These are phyloP conservation scores for Ctenosaura bakeri DNA, from an alignment of 2,797 vertebrate genomes.

Conservation along the genomic window DNA sequence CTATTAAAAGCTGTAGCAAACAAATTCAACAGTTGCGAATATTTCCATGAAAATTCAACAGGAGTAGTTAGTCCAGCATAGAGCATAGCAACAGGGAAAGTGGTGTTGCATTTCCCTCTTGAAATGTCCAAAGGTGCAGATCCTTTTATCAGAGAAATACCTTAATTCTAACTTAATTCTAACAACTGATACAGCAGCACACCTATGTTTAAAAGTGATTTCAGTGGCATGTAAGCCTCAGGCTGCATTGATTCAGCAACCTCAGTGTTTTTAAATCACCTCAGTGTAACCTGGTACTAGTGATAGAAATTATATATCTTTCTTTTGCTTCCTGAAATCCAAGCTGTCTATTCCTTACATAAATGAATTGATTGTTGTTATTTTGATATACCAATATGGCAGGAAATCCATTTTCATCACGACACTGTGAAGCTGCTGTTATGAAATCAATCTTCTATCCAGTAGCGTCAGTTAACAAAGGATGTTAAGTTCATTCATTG, in stretches of 20 bases:
- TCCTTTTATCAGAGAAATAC: not conserved
- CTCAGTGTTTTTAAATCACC: constrained; percentile 25
- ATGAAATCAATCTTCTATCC: constrained; percentile 49
- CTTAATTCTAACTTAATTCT: not conserved
- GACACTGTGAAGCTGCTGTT: constrained; percentile 48
- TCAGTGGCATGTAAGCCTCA: not conserved
- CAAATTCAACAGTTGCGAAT: not conserved
- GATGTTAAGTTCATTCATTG: constrained; percentile 50
- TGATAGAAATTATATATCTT: not conserved
- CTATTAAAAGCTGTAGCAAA: not conserved
- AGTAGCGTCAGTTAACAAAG: constrained; percentile 51
- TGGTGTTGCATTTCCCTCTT: not conserved
- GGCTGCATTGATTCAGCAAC: constrained; percentile 23
- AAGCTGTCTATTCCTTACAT: constrained; percentile 29
- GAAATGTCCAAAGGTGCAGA: not conserved
- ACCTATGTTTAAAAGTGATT: not conserved
- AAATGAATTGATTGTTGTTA: constrained; percentile 44
- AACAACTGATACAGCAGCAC: not conserved
- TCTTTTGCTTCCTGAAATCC: not conserved
- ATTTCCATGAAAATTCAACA: not conserved
- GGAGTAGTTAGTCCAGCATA: not conserved
- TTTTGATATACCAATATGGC: constrained; percentile 11
- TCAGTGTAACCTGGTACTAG: constrained; percentile 29
- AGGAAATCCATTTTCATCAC: constrained; percentile 48
- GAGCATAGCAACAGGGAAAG: not conserved